These are phyloP conservation scores for Nemoura dubitans DNA, from an alignment of 2,888 invertebrate species.

Conservation along the genomic window DNA sequence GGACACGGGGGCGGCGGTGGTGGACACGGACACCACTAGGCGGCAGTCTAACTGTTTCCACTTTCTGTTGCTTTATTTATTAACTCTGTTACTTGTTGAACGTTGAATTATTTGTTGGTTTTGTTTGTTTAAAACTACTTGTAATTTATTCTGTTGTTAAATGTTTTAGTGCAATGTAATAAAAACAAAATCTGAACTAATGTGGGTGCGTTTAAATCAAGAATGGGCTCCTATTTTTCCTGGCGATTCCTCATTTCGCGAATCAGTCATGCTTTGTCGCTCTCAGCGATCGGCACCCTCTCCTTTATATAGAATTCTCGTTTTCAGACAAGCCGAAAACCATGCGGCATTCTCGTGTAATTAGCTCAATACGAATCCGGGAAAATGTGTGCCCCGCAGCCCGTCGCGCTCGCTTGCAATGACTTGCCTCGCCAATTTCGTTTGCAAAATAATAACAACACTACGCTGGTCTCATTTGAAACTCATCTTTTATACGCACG, in stretches of 20 bases:
- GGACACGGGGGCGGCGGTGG: slow-evolving; percentile 23
- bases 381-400: not conserved
- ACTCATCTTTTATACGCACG: not conserved
- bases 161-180: not conserved
- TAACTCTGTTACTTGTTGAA: slow-evolving; percentile 23
- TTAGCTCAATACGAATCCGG: not conserved
- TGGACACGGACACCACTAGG: slow-evolving; percentile 29
- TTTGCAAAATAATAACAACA: not conserved
- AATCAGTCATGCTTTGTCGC: no score
- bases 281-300: no score
- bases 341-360: no score
- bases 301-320: no score
- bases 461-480: no score
- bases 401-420: not conserved
- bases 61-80: not conserved
- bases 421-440: not conserved
- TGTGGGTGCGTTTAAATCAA: not conserved
- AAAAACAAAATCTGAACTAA: not conserved
- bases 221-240: no score
- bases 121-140: not conserved
- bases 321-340: no score
- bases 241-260: no score
- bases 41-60: not conserved
- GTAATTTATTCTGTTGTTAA: not conserved
- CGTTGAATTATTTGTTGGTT: slow-evolving; percentile 22